phyloP scores from a whole-genome alignment of 2,888 invertebrate genomes.

The Pyrocoelia pectoralis region DNA sequence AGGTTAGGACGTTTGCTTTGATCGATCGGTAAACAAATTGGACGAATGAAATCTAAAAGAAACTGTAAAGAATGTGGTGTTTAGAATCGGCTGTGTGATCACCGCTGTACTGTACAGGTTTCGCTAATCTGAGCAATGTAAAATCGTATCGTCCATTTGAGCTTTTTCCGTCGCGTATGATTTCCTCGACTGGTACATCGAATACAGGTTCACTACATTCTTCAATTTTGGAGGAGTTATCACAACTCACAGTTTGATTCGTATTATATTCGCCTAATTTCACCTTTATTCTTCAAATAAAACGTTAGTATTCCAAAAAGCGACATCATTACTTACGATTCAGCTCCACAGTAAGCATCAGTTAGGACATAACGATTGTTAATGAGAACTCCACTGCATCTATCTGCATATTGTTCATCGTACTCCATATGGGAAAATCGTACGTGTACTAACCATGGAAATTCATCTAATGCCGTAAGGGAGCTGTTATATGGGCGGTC shows the following conservation, averaged over 20 bases:
- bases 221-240: background rate
- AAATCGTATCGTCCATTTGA: background rate
- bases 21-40: constrained; percentile 17
- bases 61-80: background rate
- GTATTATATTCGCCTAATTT: constrained; percentile 16
- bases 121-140: constrained; percentile 1
- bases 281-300: constrained; percentile 10
- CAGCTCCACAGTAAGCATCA: constrained; percentile 7
- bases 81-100: background rate
- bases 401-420: background rate
- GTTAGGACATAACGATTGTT: constrained; percentile 17
- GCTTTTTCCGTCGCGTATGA: background rate
- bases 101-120: background rate
- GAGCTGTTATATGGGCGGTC: constrained; percentile 6
- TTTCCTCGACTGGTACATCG: constrained; percentile 11
- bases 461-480: constrained; percentile 8
- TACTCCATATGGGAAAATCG: background rate
- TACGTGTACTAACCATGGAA: constrained; percentile 15
- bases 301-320: background rate
- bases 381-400: constrained; percentile 15
- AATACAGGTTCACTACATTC: constrained; percentile 5
- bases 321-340: constrained; percentile 5
- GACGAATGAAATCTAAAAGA: constrained; percentile 16
- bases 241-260: constrained; percentile 8
- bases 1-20: background rate